A percentile compares a stretch with the other conserved stretches of the same genome.
Conservation (phyloP, 2,888 invertebrate genomes). For the Byasa hedistus region DNA sequence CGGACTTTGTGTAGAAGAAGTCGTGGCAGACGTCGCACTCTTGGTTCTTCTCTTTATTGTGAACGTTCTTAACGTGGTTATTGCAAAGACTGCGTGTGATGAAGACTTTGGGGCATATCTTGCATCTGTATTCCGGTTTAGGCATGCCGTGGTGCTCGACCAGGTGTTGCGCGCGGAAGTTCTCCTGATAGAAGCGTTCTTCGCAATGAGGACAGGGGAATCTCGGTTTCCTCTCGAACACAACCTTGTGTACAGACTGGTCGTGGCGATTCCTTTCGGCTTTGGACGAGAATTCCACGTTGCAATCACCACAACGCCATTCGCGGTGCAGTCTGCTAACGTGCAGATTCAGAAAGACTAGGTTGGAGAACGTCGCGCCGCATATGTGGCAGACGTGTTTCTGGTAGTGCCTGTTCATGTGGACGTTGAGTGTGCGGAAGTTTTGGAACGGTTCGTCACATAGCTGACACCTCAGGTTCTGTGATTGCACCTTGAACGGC, state of each 20-base stretch:
- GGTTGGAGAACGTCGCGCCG: conserved; percentile 62
- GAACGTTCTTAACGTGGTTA: conserved; percentile 64
- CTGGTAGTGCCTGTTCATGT: conserved; percentile 67
- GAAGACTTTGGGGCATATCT: conserved; percentile 56
- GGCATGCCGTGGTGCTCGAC: conserved; percentile 54
- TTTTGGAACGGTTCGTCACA: conserved; percentile 52
- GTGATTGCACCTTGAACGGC: conserved; percentile 57
- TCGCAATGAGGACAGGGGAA: conserved; percentile 59
- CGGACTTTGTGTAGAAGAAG: conserved; percentile 64
- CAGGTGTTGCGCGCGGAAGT: conserved; percentile 49
- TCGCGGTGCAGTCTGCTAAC: conserved; percentile 53
- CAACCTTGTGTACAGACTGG: conserved; percentile 39
- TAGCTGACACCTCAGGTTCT: conserved; percentile 54
- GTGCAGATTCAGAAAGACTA: conserved; percentile 63
- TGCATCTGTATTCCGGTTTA: conserved; percentile 57
- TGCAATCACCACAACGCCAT: conserved; percentile 50
- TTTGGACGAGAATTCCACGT: conserved; percentile 44
- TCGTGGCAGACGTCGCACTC: conserved; percentile 63
- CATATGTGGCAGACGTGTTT: conserved; percentile 68
- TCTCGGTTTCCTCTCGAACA: conserved; percentile 47
- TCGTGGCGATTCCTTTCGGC: conserved; percentile 48
- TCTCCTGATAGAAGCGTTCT: conserved; percentile 59
- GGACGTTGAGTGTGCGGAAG: conserved; percentile 63
- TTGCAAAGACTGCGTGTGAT: conserved; percentile 62
- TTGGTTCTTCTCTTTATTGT: conserved; percentile 62